phyloP scores from a whole-genome alignment of 2,888 invertebrate species.

The Laothoe populi region DNA sequence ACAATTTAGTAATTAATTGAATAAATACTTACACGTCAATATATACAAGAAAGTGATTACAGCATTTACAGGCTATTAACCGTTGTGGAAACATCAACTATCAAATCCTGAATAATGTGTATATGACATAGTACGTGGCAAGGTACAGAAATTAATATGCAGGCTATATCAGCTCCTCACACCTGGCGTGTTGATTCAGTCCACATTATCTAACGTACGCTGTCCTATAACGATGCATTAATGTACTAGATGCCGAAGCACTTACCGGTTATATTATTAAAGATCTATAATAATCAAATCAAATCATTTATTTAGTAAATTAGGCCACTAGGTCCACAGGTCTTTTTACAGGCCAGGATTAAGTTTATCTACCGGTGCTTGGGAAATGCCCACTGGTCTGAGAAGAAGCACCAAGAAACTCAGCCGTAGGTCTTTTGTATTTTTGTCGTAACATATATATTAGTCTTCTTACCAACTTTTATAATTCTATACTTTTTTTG shows the following conservation, averaged over 20 bases:
- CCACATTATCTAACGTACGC: conserved; percentile 62
- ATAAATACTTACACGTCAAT: neutral
- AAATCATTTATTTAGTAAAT: too few species aligned
- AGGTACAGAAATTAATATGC: conserved; percentile 79
- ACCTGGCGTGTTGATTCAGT: conserved; percentile 74
- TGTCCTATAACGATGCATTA: conserved; percentile 57
- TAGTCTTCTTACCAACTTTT: too few species aligned
- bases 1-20: neutral
- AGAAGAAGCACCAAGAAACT: too few species aligned
- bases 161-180: conserved; percentile 60
- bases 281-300: too few species aligned
- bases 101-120: conserved; percentile 19
- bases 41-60: conserved; percentile 15
- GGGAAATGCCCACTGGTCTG: too few species aligned
- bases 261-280: neutral
- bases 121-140: conserved; percentile 49
- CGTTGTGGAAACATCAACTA: conserved; percentile 3
- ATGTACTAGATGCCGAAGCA: conserved; percentile 45
- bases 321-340: too few species aligned
- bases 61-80: conserved; percentile 20
- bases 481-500: too few species aligned
- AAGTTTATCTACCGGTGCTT: too few species aligned
- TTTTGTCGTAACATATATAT: too few species aligned
- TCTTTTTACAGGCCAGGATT: too few species aligned
- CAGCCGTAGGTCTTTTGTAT: too few species aligned